Evolutionary conservation across 2,888 invertebrate genomes (phyloP), one percentile per base, ranked within the genome.

Genomic region (Melieria picta): DNA sequence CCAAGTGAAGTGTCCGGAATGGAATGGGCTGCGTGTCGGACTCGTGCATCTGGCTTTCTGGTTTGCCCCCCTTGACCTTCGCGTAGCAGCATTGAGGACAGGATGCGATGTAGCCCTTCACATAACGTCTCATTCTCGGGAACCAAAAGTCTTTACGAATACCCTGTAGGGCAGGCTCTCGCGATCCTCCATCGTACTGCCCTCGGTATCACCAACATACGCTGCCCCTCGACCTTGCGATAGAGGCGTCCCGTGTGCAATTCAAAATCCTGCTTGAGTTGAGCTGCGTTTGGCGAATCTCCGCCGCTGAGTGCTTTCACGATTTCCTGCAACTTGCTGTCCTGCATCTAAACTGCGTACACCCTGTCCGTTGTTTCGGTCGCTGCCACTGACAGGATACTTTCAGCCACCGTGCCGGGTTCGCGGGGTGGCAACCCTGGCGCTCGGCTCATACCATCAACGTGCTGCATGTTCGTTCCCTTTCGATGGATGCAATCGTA

Each of bases 51-150:
- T 16, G 16, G 4, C 4, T 5, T 57, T n/a, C 30, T 30, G 30
- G 2, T 42, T 42, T 42, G 10, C 42, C 42, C 7, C 45, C 58
- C 45, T 42, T 58, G 1, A 58, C 7, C 13, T 86, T 86, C 16
- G 78, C 77, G 62, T 83, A 84, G 4, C 84, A 64, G 69, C 86
- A 88, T 7, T 83, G 76, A 1, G 87, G 75, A 73, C 86, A 87
- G 5, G 82, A 78, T 1, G 68, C 69, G 7, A 87, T 83, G 72
- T 88, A 86, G 65, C 84, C 79, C 60, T 81, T 79, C 0, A 86
- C 81, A 50, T 83, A 84, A 2, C 73, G 64, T 52, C 77, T 76
- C 83, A 87, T 83, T 7, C 79, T 79, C 0, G 82, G 81, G 69
- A 87, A 87, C 85, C 84, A 87, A 76, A 84, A 88, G 11, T 77